Base-by-base conservation (phyloP, 2,888 invertebrate genomes). In the Caenorhabditis sp. region DNA sequence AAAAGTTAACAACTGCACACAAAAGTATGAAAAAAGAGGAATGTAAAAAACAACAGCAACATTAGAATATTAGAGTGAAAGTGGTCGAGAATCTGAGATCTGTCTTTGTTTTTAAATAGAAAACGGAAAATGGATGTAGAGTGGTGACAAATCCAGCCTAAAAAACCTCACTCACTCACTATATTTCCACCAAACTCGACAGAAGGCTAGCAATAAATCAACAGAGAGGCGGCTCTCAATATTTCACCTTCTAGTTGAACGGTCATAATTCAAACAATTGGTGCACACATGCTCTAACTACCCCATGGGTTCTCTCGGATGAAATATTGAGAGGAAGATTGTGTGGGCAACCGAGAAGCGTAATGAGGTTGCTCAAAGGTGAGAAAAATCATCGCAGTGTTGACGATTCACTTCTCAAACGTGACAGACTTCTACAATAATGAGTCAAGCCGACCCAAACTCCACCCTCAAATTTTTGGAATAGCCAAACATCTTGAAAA, bases 191-290 rank as follows among this genome's bases (percentile, higher is more conserved):
- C 9, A 9, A 65, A 65, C 24, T 47, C 37, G 56, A 72, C 60
- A 11, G 18, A 64, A 28, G 11, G 51, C 37, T 1, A 53, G 32
- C 2, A 22, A 55, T 61, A 64, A 20, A 56, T 69, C 68, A 53
- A 28, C 22, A 2, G 28, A 53, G 37, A 22, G 50, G 20, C 37
- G 28, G 62, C 55, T 24, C 58, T 56, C 65, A 64, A 78, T 65
- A 78, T 64, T 70, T 78, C 70, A 70, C 64, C 44, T 50, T 56
- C 37, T 47, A 62, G 40, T 70, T 28, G 70, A 78, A 78, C 64
- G 58, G 70, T 70, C 69, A 78, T 78, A 78, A 70, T 78, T 78
- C 78, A 78, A 78, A 78, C 78, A 65, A 78, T 78, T 70, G 78
- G 64, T 64, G 62, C 68, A 62, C 62, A 26, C 61, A 55, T 58